Base-by-base conservation (phyloP, 2,888 invertebrate species). In the Penaeus monodon region DNA sequence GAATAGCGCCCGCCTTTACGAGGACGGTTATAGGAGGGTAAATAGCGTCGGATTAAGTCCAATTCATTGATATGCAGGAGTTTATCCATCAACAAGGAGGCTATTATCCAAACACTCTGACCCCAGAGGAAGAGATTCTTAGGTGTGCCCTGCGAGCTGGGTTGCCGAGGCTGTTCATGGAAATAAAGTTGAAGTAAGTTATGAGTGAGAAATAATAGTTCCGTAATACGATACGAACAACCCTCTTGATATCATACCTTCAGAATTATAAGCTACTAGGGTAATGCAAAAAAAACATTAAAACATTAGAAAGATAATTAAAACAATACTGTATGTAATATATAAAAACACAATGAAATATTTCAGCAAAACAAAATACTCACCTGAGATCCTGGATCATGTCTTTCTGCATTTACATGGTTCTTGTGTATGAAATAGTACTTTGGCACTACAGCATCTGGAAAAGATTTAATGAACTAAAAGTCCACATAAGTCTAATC, bases 21-120 rank as follows among this genome's bases (percentile, higher is more conserved):
- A 0, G 99, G 99, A 78, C 99, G 94, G 92, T 98, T 98, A 92
- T 98, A 98, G 0, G 98, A 98, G 0, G 99, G 99, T 91, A 99
- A 93, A 93, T 99, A 98, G 64, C 99, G 95, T 79, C 98, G 94
- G 90, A 99, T 97, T 0, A 98, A 98, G 93, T 99, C 99, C 89
- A 99, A 93, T 93, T 99, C 99, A 92, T 97, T 98, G 65, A 98
- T 96, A 92, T 98, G 97, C 84, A 99, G 93, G 89, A 99, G 93
- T 0, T 97, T 96, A 57, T 96, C 96, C 2, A 97, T 98, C 88
- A 99, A 93, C 80, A 99, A 93, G 92, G 98, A 97, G 0, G 98
- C 96, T 91, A 99, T 96, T 89, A 99, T 95, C 93, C 98, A 98
- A 93, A 99, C 94, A 0, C 99, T 95, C 93, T 99, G 99, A 90